Base-by-base conservation (phyloP, 2,888 invertebrate genomes). In the Caenorhabditis zanzibari region DNA sequence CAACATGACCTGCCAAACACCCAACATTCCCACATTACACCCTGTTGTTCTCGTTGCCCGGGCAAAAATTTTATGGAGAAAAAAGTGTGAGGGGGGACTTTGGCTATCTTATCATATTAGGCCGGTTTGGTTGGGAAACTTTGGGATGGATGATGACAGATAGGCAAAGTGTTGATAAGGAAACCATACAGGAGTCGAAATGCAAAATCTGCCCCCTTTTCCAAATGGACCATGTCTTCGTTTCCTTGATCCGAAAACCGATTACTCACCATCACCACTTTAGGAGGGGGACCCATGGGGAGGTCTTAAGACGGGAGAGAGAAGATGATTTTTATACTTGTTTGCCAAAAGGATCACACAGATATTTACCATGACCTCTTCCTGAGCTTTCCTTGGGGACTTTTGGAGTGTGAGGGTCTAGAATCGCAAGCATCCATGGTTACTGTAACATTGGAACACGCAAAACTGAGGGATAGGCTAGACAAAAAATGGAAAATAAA, bases 341-440 rank as follows among this genome's bases (percentile, higher is more conserved):
- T 75, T 75, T 75, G 75, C 75, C 35, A 49, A 68, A 68, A 22
- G 66, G 75, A 75, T 75, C 66, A 68, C 22, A n/a, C n/a, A n/a
- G n/a, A 58, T 44, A 54, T 64, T 74, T 28, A 64, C 64, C 66
- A 58, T 75, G 75, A 75, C 75, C 75, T 75, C 59, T 16, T 52
- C 26, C 24, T 24, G 54, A 22, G 5, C 7, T 19, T 14, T 28
- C 35, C 14, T 19, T 35, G 32, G 32, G 16, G 14, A 1, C n/a
- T 2, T 47, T 16, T n/a, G 16, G 32, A 49, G 12, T n/a, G n/a
- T n/a, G n/a, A n/a, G n/a, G n/a, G n/a, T n/a, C n/a, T n/a, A n/a
- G n/a, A n/a, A n/a, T n/a, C n/a, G n/a, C n/a, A n/a, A n/a, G n/a
- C n/a, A n/a, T n/a, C n/a, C n/a, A n/a, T n/a, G n/a, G n/a, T n/a